Conservation (phyloP, 2,888 invertebrate species). For the Drosophila nr. perissopoda region DNA sequence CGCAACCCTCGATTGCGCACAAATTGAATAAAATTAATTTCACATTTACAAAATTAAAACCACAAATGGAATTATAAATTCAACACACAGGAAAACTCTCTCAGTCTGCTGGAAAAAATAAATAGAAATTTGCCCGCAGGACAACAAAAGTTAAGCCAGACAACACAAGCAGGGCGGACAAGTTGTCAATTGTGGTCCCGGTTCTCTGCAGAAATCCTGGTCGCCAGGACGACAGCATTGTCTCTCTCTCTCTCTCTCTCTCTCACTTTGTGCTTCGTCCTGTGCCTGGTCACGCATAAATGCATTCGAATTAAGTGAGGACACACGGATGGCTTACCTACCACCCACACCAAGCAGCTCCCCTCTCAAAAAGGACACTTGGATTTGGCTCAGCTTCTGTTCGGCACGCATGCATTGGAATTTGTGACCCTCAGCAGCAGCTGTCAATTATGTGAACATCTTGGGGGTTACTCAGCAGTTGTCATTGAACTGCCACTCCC, state of each 20-base stretch:
- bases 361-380: constrained; percentile 1
- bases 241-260: background rate
- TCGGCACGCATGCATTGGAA: constrained; percentile 66
- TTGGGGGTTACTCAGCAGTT: constrained; percentile 45
- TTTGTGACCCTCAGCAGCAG: constrained; percentile 44
- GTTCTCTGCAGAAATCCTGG: constrained; percentile 24
- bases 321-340: constrained; percentile 53
- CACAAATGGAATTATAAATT: constrained; percentile 81
- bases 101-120: constrained; percentile 7
- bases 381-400: constrained; percentile 12
- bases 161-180: constrained; percentile 39
- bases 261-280: constrained; percentile 23
- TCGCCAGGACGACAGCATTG: constrained; percentile 51
- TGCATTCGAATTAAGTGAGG: constrained; percentile 77
- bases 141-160: constrained; percentile 80
- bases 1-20: constrained; percentile 13
- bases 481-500: constrained; percentile 46
- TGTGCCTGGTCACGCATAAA: constrained; percentile 77
- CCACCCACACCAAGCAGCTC: background rate
- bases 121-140: constrained; percentile 68
- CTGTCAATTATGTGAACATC: constrained; percentile 42
- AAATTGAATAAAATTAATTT: constrained; percentile 80
- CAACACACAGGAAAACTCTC: constrained; percentile 53
- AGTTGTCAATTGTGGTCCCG: constrained; percentile 60
- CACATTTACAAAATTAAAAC: constrained; percentile 81